Evolutionary conservation across 2,888 invertebrate species (phyloP).

Genomic region (Eupithecia dodoneata): DNA sequence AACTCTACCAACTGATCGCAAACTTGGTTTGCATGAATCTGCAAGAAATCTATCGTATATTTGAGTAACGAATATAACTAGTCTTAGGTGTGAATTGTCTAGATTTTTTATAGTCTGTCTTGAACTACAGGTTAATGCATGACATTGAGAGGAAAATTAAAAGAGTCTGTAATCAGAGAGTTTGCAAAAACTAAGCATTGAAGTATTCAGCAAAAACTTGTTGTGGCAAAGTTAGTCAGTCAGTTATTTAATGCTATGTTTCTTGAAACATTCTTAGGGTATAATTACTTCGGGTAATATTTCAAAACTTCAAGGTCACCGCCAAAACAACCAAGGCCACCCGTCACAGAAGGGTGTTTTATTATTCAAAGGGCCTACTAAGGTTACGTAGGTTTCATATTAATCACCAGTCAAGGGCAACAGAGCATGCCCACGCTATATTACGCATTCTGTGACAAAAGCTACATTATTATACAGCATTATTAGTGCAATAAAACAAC

Average conservation of each 20-base stretch:
- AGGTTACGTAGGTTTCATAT: constrained; percentile 45
- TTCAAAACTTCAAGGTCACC: constrained; percentile 35
- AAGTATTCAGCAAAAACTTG: constrained; percentile 6
- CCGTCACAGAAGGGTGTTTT: constrained; percentile 37
- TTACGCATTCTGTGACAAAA: constrained; percentile 41
- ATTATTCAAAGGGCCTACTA: constrained; percentile 44
- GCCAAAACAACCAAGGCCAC: constrained; percentile 41
- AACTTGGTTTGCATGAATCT: not conserved
- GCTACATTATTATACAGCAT: constrained; percentile 58
- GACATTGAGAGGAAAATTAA: constrained; percentile 7
- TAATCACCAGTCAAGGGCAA: constrained; percentile 45
- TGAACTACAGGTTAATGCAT: constrained; percentile 4
- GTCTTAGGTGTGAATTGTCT: not conserved
- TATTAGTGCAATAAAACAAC: constrained; percentile 76
- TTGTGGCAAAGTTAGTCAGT: not conserved
- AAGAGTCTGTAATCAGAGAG: not conserved
- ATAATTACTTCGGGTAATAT: constrained; percentile 15
- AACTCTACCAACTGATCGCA: constrained; percentile 21
- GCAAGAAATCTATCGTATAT: not conserved
- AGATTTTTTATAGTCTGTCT: not conserved
- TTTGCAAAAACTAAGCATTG: constrained; percentile 8
- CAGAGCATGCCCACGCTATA: constrained; percentile 42
- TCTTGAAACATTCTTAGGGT: constrained; percentile 17
- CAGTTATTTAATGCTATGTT: not conserved
- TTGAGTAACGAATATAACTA: not conserved